Evolutionary conservation across 2,888 invertebrate genomes (phyloP).

Genomic region (Zaprionus lineosus): DNA sequence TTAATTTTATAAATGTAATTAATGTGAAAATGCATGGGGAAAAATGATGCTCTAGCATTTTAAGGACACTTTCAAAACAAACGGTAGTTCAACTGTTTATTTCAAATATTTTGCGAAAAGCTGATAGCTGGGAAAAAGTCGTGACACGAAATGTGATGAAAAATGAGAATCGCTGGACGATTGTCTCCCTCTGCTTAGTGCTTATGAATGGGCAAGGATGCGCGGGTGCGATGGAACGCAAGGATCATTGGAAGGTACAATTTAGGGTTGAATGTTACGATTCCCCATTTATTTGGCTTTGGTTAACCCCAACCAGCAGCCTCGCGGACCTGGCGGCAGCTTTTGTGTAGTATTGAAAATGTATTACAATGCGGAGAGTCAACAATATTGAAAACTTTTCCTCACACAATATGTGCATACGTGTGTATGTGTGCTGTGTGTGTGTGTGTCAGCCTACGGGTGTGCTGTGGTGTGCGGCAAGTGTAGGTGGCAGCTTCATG

Average conservation of each 20-base stretch:
- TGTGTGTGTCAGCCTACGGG: constrained; percentile 17
- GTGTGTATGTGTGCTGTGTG: neutral
- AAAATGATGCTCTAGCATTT: too few species aligned
- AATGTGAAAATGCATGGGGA: constrained; percentile 41
- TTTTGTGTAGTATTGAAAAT: constrained; percentile 19
- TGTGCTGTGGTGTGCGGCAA: constrained; percentile 24
- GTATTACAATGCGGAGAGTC: constrained; percentile 52
- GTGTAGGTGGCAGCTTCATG: constrained; percentile 43
- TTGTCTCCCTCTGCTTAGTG: too few species aligned
- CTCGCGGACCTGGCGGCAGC: too few species aligned
- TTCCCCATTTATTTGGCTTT: too few species aligned
- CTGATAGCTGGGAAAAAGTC: constrained; percentile 9
- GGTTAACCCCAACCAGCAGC: constrained; percentile 9
- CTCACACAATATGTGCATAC: constrained; percentile 29
- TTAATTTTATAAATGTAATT: constrained; percentile 47
- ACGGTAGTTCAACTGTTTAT: too few species aligned
- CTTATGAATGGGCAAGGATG: too few species aligned
- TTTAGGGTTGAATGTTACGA: too few species aligned
- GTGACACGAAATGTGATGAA: constrained; percentile 25
- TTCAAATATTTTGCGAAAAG: neutral
- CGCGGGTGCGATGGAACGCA: too few species aligned
- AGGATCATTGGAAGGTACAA: too few species aligned
- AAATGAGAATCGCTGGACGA: too few species aligned
- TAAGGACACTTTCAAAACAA: too few species aligned
- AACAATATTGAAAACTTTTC: constrained; percentile 53